Percentiles rank a stretch among this genome's conserved stretches.
Conservation (phyloP, 2,797 vertebrate genomes). For the Manis javanica region DNA sequence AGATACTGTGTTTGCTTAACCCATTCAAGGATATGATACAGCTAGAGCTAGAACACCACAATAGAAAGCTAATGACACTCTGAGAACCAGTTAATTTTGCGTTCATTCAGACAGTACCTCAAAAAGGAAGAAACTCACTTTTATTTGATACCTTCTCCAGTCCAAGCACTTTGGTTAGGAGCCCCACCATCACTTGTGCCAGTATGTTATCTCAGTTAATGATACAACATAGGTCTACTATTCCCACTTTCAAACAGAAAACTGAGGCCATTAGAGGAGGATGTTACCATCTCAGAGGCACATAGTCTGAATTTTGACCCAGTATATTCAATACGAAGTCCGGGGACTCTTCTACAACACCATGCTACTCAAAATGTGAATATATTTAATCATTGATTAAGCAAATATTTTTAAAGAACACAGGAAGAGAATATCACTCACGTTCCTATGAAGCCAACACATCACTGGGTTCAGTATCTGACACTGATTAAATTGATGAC, state of each 20-base stretch:
- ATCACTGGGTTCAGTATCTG: background rate
- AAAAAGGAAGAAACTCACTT: background rate
- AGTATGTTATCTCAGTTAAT: background rate
- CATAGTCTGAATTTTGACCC: background rate
- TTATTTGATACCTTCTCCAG: background rate
- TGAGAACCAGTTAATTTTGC: background rate
- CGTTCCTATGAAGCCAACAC: background rate
- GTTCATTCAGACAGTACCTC: background rate
- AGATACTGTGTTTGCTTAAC: background rate
- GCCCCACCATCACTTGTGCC: accelerated
- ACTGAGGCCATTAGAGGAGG: background rate
- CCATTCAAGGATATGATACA: background rate
- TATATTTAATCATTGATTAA: background rate
- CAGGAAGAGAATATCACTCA: background rate
- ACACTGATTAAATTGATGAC: background rate
- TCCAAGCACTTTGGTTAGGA: background rate
- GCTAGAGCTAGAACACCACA: background rate
- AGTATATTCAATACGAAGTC: background rate
- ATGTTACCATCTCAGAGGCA: background rate
- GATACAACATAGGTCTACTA: background rate
- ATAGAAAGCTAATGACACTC: background rate
- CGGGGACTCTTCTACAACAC: background rate
- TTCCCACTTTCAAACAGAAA: background rate
- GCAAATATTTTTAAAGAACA: background rate
- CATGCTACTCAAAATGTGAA: background rate